Evolutionary conservation across 1,140 invertebrate species (phyloP).

Genomic region (Eriosoma lanigerum): DNA sequence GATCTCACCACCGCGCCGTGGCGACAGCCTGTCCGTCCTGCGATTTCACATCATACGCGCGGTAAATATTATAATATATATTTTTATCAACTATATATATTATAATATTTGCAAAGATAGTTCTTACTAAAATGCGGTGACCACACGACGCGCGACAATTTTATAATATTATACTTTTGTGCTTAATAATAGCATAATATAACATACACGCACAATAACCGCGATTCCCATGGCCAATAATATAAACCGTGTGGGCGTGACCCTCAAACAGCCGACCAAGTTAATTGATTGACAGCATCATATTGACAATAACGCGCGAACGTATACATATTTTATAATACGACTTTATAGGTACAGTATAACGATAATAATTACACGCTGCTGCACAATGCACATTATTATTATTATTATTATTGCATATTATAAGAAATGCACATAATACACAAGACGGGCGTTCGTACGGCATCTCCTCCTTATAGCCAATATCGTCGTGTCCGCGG

Average conservation of each 20-base stretch:
- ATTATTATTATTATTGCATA: no score
- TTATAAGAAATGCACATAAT: no score
- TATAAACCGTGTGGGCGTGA: slow-evolving; percentile 27
- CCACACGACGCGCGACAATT: not conserved
- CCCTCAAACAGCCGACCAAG: not conserved
- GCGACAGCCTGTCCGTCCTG: no score
- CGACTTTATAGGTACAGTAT: no score
- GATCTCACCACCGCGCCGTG: no score
- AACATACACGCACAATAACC: not conserved
- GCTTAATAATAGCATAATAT: not conserved
- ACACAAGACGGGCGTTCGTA: not conserved
- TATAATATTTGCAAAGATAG: no score
- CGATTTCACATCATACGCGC: no score
- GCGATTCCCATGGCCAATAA: slow-evolving; percentile 40
- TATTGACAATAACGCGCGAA: slow-evolving; percentile 26
- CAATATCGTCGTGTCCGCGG: not conserved
- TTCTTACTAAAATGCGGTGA: not conserved
- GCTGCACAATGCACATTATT: no score
- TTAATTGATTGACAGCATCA: slow-evolving; percentile 44
- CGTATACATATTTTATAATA: not conserved
- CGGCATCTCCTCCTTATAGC: not conserved
- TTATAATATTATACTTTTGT: not conserved
- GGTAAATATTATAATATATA: no score
- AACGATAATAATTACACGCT: no score
- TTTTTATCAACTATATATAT: no score